phyloP scores from a whole-genome alignment of 1,140 invertebrate species.

The Sycophaga agraensis region DNA sequence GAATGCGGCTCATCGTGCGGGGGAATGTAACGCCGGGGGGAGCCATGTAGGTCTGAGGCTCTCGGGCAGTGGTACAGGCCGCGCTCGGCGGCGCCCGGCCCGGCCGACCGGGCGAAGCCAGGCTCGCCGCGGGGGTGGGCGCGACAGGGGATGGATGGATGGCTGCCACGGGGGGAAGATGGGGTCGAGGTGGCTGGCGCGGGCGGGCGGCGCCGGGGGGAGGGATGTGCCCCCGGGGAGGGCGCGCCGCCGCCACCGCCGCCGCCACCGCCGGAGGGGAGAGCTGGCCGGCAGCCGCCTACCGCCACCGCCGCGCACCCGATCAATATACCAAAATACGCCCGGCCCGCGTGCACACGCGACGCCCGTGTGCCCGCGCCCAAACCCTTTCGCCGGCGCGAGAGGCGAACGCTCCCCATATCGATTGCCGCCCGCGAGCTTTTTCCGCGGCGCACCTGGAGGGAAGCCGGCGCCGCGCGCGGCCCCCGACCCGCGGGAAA shows the following conservation, averaged over 20 bases:
- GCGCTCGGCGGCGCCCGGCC: neutral
- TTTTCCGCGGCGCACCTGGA: too few relatives aligned
- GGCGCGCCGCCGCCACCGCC: slow-evolving; percentile 47
- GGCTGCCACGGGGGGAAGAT: slow-evolving; percentile 38
- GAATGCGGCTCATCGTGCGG: neutral
- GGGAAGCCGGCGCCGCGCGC: too few relatives aligned
- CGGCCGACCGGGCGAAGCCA: slow-evolving; percentile 25
- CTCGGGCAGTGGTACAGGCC: slow-evolving; percentile 31
- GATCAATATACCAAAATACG: slow-evolving; percentile 61
- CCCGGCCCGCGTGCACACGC: slow-evolving; percentile 39
- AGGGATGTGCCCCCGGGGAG: slow-evolving; percentile 38
- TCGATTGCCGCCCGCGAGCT: too few relatives aligned
- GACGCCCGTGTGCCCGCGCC: slow-evolving; percentile 24
- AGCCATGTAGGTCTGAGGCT: slow-evolving; percentile 46
- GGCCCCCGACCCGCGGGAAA: too few relatives aligned
- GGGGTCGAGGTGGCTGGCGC: slow-evolving; percentile 40
- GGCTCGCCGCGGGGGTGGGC: slow-evolving; percentile 32
- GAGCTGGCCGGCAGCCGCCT: slow-evolving; percentile 59
- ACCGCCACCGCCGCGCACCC: slow-evolving; percentile 41
- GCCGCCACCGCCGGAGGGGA: slow-evolving; percentile 40
- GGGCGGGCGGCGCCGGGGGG: slow-evolving; percentile 32
- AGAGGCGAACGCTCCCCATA: too few relatives aligned
- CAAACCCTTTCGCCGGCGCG: too few relatives aligned
- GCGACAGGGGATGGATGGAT: slow-evolving; percentile 37
- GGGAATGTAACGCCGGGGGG: slow-evolving; percentile 15